A percentile compares a stretch with the other conserved stretches of the same genome.
phyloP scores from a whole-genome alignment of 1,140 invertebrate species.

The Bombus terrestris region DNA sequence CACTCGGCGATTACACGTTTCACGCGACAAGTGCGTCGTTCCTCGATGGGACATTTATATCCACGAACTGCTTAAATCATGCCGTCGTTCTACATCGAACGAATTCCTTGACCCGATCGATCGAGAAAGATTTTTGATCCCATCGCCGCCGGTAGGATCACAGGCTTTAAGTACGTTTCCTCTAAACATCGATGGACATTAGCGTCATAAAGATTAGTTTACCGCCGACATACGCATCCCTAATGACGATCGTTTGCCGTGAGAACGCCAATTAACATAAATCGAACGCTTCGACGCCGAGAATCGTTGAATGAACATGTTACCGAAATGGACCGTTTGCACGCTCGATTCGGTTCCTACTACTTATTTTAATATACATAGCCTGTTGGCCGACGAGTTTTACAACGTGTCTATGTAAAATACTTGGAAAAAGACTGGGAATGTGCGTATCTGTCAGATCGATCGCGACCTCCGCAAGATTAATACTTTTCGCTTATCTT shows the following conservation, averaged over 20 bases:
- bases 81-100: not conserved
- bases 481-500: too few species aligned
- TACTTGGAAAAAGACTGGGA: too few species aligned
- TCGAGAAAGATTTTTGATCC: not conserved
- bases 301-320: not conserved
- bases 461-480: too few species aligned
- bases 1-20: not conserved
- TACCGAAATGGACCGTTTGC: not conserved
- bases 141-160: not conserved
- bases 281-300: not conserved
- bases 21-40: not conserved
- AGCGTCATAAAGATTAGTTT: slow-evolving; percentile 8
- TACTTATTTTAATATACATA: too few species aligned
- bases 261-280: slow-evolving; percentile 17
- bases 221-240: not conserved
- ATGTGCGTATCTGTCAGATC: too few species aligned
- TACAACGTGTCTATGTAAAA: too few species aligned
- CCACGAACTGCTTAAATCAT: not conserved
- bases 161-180: not conserved
- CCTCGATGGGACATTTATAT: not conserved
- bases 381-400: too few species aligned
- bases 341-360: not conserved
- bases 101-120: not conserved
- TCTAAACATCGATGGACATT: not conserved
- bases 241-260: not conserved